Evolutionary conservation across 2,797 vertebrate species (phyloP).

Genomic region (Lindbergichthys nudifrons): DNA sequence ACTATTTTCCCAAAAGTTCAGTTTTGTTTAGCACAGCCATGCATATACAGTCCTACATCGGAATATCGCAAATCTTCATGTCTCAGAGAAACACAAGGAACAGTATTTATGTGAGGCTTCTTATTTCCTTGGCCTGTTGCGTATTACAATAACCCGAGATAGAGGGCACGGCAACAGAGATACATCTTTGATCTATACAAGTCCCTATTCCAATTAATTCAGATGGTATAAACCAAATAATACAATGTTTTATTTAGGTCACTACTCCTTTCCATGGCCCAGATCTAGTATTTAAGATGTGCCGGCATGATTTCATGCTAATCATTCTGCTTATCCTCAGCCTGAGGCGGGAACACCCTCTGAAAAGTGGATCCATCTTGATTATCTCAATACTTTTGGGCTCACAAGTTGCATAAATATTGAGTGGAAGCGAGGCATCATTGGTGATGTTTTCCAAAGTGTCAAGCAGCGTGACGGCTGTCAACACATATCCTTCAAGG

Average conservation of each 20-base stretch:
- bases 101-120: background rate
- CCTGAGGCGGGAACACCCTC: background rate
- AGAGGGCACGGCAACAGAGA: background rate
- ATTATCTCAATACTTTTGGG: conserved; percentile 27
- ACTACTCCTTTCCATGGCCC: background rate
- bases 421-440: background rate
- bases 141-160: background rate
- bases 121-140: background rate
- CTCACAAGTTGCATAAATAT: conserved; percentile 19
- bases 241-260: conserved; percentile 32
- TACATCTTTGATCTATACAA: background rate
- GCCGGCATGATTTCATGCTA: conserved; percentile 22
- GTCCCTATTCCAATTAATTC: background rate
- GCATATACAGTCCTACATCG: background rate
- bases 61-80: background rate
- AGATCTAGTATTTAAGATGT: conserved; percentile 28
- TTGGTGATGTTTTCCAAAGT: conserved; percentile 6
- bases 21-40: background rate
- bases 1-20: background rate
- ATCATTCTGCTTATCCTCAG: conserved; percentile 31
- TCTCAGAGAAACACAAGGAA: background rate
- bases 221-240: background rate
- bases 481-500: conserved; percentile 20
- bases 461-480: conserved; percentile 12
- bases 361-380: conserved; percentile 4